Evolutionary conservation across 2,797 vertebrate species (phyloP), one percentile per base, ranked within the genome.

Genomic region (Amniataba percoides): DNA sequence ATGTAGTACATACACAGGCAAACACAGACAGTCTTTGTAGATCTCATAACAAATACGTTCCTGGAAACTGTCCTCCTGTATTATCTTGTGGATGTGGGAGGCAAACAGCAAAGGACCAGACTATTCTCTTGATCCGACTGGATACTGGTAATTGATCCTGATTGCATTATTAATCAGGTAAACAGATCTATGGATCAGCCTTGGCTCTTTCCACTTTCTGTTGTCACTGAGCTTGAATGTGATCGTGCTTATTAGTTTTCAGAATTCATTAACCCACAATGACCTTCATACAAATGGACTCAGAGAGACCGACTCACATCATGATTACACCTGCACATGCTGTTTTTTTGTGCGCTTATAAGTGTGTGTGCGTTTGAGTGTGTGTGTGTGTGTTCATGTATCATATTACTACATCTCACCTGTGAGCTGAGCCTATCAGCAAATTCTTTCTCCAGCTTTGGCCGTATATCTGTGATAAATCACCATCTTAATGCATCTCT

Each of bases 151-250:
- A 93, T 94, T 93, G 55, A 95, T 89, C 89, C 88, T 53, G 62
- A 83, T 78, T 95, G 85, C 89, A 95, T 91, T 89, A 90, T 87
- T 92, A 55, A 93, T 93, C 89, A 88, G 77, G 82, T 94, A 92
- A 93, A 95, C 86, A 94, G 94, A 94, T 93, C 91, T 94, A 92
- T 93, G 93, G 88, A 93, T 93, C 81, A 88, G 78, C 55, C 63
- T 39, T 16, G 63, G 81, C 81, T 93, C 91, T 95, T 95, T 95
- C 93, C 90, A 89, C 89, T 92, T 82, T 85, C 93, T 91, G 89
- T 89, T 87, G 75, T 89, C 84, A 88, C 85, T 89, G 82, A 86
- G 88, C 90, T 90, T 89, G 83, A 90, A 88, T 73, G 87, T 75
- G 86, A 90, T 86, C 83, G 18, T 77, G 87, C 77, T 93, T 90